Base-by-base conservation (phyloP, 2,797 vertebrate genomes). In the Peromyscus melanophrys region DNA sequence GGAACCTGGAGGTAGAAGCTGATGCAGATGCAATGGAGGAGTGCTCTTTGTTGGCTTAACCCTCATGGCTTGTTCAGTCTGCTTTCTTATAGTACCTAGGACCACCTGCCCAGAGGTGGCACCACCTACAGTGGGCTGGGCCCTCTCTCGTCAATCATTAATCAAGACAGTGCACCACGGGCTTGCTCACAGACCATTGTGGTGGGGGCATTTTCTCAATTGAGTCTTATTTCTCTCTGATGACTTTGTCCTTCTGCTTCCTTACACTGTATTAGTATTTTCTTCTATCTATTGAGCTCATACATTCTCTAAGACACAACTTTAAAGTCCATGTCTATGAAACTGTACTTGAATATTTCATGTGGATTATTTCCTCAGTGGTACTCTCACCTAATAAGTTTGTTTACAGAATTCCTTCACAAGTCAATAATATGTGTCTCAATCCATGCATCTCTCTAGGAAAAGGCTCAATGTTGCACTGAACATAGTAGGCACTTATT, bases 271-370 rank as follows among this genome's bases (percentile, higher is more conserved):
- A 92, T 73, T 82, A 29, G 0, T 5, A 7, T 85, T 86, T 92
- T 37, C 27, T 27, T 88, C 19, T 87, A 7, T 43, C 37, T 49
- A 76, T 27, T 76, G 40, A 94, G 21, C 71, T 87, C 57, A 49
- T 92, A 92, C 65, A 90, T 94, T 12, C n/a, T 96, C 0, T 13
- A 89, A 96, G 92, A 96, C 59, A 10, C 75, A 97, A 40, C 46
- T 85, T 89, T 59, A 93, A 89, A 91, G 67, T 25, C 5, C 75
- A 95, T 69, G 75, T 94, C 49, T 80, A 31, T 49, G 43, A 91
- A 97, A 89, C 59, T 46, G 0, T 34, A n/a, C 37, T 71, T 90
- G 73, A 75, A n/a, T 65, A 85, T 25, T 17, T 16, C 23, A 25
- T 92, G 37, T 52, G 43, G 87, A 83, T 89, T 84, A 7, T 55